A percentile compares a stretch with the other conserved stretches of the same genome.
These are phyloP conservation scores for Leptarthrus brevirostris DNA, from an alignment of 2,888 invertebrate species.

Conservation along the genomic window DNA sequence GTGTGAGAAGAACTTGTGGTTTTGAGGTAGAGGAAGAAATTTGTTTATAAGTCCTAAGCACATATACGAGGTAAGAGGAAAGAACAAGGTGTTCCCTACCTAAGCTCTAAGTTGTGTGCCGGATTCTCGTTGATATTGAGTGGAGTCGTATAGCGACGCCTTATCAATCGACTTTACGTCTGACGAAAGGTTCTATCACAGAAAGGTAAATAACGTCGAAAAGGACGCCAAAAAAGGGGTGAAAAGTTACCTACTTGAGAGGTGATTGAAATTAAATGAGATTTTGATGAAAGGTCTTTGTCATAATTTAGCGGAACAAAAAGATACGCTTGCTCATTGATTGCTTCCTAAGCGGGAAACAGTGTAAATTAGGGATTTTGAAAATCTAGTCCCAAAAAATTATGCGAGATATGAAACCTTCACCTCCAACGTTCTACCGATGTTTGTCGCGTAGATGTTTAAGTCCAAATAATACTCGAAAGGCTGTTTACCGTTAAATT, in stretches of 20 bases:
- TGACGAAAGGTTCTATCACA: conserved; percentile 11
- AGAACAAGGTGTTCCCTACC: no score
- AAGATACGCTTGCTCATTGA: conserved; percentile 35
- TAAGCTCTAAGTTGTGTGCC: no score
- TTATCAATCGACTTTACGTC: conserved; percentile 45
- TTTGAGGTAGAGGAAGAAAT: not conserved
- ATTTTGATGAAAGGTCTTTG: conserved; percentile 49
- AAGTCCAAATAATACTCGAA: no score
- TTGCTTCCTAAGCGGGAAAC: conserved; percentile 5
- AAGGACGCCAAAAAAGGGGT: conserved; percentile 33
- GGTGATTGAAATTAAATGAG: conserved; percentile 52
- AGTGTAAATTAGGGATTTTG: not conserved
- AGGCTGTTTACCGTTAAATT: no score
- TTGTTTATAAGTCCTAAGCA: not conserved
- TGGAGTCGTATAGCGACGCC: not conserved
- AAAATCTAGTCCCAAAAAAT: not conserved
- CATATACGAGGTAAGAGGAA: not conserved
- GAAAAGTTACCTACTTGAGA: conserved; percentile 45
- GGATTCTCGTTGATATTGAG: not conserved
- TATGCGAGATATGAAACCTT: no score
- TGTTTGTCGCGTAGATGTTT: no score
- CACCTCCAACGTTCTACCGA: no score
- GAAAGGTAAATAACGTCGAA: not conserved
- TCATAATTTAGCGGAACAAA: conserved; percentile 50
- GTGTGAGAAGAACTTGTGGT: conserved; percentile 10